Evolutionary conservation across 2,888 invertebrate genomes (phyloP), one percentile per base, ranked within the genome.

Genomic region (Erebia palarica): DNA sequence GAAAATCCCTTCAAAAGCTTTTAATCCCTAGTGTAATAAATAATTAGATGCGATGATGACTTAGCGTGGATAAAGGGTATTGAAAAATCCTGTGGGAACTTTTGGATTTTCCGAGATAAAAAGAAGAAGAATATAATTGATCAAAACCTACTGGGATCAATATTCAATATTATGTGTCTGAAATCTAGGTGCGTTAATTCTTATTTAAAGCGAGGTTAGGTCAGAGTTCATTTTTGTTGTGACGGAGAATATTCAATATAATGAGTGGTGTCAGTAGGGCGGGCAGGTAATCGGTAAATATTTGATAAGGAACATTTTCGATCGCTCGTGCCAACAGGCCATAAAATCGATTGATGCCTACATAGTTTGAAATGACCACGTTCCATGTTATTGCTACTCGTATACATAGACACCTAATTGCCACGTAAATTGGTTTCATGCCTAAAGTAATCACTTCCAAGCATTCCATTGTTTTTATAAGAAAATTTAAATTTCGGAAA

Each of bases 241-340:
- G 69, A 69, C 63, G 44, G 44, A 61, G 36, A 65, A 71, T 59
- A 67, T 69, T 61, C 60, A 61, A 70, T 60, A 58, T 58, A 74
- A 70, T 76, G 74, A 85, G 82, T 75, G 81, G 80, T 86, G 88
- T 83, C 81, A 86, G 84, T 86, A 79, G 82, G 81, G 78, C 81
- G 76, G 53, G 51, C 53, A 65, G 67, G 74, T 90, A 79, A 87
- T 53, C 65, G 67, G 74, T 90, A 79, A 87, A 91, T 91, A 89
- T 86, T 90, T 87, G 78, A 91, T 88, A 75, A 79, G 83, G 78
- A 76, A 75, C 81, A 77, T 78, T 83, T 82, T 81, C 83, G 78
- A 83, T 82, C 71, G 76, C 80, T 75, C 76, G 75, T 76, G 73
- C 73, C 76, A 70, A 69, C 64, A 66, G 71, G 61, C 74, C 72